These are phyloP conservation scores for Clepsis dumicolana DNA, from an alignment of 2,888 invertebrate genomes.

Conservation along the genomic window DNA sequence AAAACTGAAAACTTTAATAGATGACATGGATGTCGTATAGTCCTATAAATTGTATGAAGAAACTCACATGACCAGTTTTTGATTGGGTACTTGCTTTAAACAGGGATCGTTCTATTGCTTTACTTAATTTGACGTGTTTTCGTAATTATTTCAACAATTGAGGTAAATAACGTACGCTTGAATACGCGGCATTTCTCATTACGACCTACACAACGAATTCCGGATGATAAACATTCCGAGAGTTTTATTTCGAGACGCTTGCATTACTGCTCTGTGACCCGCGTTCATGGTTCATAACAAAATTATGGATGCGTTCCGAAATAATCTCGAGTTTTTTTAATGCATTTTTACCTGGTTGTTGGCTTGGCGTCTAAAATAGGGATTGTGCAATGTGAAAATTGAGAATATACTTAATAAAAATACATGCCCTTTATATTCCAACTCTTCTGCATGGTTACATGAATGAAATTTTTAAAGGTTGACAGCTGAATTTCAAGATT, in stretches of 20 bases:
- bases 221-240: slow-evolving; percentile 67
- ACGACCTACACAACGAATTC: slow-evolving; percentile 54
- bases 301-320: slow-evolving; percentile 53
- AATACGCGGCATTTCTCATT: slow-evolving; percentile 10
- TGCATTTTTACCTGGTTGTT: slow-evolving; percentile 24
- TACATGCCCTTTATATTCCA: background rate
- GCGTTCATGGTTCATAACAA: slow-evolving; percentile 66
- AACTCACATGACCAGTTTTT: too few relatives aligned
- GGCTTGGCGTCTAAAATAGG: background rate
- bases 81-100: too few relatives aligned
- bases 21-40: too few relatives aligned
- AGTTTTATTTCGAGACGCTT: slow-evolving; percentile 66
- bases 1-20: too few relatives aligned
- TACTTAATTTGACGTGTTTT: too few relatives aligned
- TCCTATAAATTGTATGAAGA: too few relatives aligned
- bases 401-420: background rate
- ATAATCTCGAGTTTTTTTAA: slow-evolving; percentile 53
- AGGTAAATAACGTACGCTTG: slow-evolving; percentile 6
- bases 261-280: slow-evolving; percentile 61
- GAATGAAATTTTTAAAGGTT: too few relatives aligned
- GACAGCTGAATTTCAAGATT: too few relatives aligned
- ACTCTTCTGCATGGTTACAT: too few relatives aligned
- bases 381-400: background rate
- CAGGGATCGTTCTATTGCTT: too few relatives aligned
- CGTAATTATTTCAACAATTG: too few relatives aligned